Conservation (phyloP, 2,888 invertebrate species). For the Chrysomela aeneicollis region DNA sequence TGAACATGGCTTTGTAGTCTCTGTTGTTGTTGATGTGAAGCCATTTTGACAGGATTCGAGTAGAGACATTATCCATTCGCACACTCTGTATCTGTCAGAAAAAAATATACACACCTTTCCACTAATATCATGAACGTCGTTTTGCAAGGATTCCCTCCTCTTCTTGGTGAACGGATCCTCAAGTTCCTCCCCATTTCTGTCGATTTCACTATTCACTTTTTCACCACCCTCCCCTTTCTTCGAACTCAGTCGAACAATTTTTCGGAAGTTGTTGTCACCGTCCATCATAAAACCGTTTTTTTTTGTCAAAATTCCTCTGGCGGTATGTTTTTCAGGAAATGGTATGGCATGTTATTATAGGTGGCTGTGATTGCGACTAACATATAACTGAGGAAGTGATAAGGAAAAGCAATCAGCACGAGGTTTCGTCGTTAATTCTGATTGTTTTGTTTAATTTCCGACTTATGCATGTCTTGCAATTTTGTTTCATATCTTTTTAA, state of each 20-base stretch:
- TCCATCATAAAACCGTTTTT: slow-evolving; percentile 43
- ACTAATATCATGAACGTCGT: slow-evolving; percentile 47
- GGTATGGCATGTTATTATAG: neutral
- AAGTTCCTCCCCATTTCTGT: slow-evolving; percentile 39
- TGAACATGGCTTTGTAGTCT: no score
- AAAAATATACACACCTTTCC: slow-evolving; percentile 45
- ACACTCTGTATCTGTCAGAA: no score
- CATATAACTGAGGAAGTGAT: neutral
- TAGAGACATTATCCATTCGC: no score
- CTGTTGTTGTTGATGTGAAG: no score
- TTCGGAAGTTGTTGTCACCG: slow-evolving; percentile 49
- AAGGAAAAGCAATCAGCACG: neutral
- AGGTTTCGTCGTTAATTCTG: neutral
- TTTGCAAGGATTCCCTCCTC: slow-evolving; percentile 47
- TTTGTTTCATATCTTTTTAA: neutral
- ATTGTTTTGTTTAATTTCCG: neutral
- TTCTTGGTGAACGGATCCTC: slow-evolving; percentile 45
- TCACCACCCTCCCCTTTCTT: slow-evolving; percentile 37
- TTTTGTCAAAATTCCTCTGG: neutral
- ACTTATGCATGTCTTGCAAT: neutral
- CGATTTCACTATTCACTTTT: slow-evolving; percentile 24
- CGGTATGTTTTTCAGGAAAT: neutral
- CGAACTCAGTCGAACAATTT: slow-evolving; percentile 54
- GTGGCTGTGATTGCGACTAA: no score
- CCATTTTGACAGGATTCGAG: no score